These are phyloP conservation scores for Dysidea cf. avara DNA, from an alignment of 37 sponge, comb jelly and placozoan genomes.

Conservation along the genomic window DNA sequence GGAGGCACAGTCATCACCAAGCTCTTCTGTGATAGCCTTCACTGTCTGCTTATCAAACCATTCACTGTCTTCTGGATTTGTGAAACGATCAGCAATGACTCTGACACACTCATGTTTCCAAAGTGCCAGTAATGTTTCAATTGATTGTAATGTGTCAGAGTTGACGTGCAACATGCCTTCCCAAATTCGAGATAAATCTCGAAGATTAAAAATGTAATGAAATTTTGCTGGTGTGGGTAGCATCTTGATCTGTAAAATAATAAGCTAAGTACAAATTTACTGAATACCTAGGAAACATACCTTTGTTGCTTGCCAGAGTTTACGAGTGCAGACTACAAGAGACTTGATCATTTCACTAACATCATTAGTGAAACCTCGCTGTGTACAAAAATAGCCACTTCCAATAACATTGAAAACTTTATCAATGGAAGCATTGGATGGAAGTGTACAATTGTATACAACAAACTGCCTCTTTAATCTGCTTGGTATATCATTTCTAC, in stretches of 20 bases:
- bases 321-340: slow-evolving; percentile 86
- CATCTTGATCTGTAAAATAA: slow-evolving; percentile 71
- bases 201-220: slow-evolving; percentile 98
- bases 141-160: slow-evolving; percentile 37
- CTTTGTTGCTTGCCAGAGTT: slow-evolving; percentile 93
- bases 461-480: slow-evolving; percentile 95
- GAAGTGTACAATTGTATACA: slow-evolving; percentile 97
- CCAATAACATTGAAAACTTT: slow-evolving; percentile 96
- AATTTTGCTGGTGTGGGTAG: slow-evolving; percentile 99
- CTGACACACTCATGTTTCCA: slow-evolving; percentile 96
- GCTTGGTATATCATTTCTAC: slow-evolving; percentile 95
- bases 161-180: slow-evolving; percentile 90
- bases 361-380: slow-evolving; percentile 77
- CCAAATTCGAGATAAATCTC: slow-evolving; percentile 99
- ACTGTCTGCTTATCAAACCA: slow-evolving; percentile 77
- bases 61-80: slow-evolving; percentile 86
- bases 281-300: neutral
- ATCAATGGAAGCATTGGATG: slow-evolving; percentile 97
- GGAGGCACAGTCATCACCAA: slow-evolving; percentile 45
- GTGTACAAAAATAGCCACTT: slow-evolving; percentile 82
- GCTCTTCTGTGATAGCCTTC: slow-evolving; percentile 62
- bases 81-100: slow-evolving; percentile 97
- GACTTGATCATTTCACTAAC: slow-evolving; percentile 44
- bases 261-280: too few species aligned
- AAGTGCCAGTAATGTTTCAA: slow-evolving; percentile 62